phyloP scores from a whole-genome alignment of 2,797 vertebrate species.

The Coreius guichenoti region DNA sequence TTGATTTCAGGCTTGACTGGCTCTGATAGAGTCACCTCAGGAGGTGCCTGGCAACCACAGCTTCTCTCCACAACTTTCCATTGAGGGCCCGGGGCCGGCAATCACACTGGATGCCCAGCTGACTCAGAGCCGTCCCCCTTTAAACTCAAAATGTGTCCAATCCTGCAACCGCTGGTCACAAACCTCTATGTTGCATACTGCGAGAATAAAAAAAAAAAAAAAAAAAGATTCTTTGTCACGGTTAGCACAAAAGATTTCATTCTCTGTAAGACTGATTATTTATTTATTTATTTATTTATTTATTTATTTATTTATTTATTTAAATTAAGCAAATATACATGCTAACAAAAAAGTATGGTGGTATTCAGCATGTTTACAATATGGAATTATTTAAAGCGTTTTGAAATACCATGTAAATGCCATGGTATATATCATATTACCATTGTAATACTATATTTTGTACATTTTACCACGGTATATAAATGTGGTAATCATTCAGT shows the following conservation, averaged over 20 bases:
- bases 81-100: conserved; percentile 76
- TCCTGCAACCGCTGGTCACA: conserved; percentile 74
- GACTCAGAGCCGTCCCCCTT: conserved; percentile 73
- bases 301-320: too few species aligned
- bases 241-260: neutral
- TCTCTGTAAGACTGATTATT: neutral
- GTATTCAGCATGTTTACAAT: too few species aligned
- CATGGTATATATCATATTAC: neutral
- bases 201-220: neutral
- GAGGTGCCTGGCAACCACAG: conserved; percentile 82
- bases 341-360: too few species aligned
- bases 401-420: neutral
- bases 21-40: conserved; percentile 87
- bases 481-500: neutral
- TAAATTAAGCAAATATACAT: too few species aligned
- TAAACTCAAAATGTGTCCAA: conserved; percentile 78
- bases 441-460: too few species aligned
- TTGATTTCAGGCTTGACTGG: conserved; percentile 89
- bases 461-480: neutral
- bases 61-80: conserved; percentile 77
- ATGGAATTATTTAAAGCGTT: neutral
- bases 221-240: neutral
- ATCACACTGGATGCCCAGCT: conserved; percentile 73
- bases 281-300: neutral
- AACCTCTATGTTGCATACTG: conserved; percentile 69